phyloP scores from a whole-genome alignment of 2,888 invertebrate genomes.

The Rhyacophila evoluta region DNA sequence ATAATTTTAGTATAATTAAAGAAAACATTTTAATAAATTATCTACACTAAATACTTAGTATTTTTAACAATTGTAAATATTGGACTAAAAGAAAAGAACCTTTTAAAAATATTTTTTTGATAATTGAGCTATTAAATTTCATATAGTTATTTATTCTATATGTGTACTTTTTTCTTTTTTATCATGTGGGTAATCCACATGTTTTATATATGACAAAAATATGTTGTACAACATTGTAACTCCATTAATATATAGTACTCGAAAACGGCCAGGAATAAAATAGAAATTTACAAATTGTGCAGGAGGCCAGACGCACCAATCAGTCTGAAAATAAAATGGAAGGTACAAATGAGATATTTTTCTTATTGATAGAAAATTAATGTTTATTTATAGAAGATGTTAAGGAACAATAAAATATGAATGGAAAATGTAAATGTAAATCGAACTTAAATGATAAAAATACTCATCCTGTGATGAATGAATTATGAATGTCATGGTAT shows the following conservation, averaged over 20 bases:
- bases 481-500: too few relatives aligned
- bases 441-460: too few relatives aligned
- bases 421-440: too few relatives aligned
- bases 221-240: conserved; percentile 90
- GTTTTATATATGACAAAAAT: conserved; percentile 90
- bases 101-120: background rate
- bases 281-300: conserved; percentile 92
- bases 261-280: conserved; percentile 81
- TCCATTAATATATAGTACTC: conserved; percentile 88
- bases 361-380: too few relatives aligned
- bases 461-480: background rate
- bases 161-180: background rate
- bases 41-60: background rate
- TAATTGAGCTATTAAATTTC: too few relatives aligned
- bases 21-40: background rate
- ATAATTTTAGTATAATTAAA: background rate
- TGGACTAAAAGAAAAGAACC: background rate
- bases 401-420: background rate
- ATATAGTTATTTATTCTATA: background rate
- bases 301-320: conserved; percentile 93
- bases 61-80: background rate
- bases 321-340: conserved; percentile 73
- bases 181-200: conserved; percentile 62
- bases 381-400: too few relatives aligned
- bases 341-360: background rate